Conservation (phyloP, 2,797 vertebrate species). For the Manis pentadactyla region DNA sequence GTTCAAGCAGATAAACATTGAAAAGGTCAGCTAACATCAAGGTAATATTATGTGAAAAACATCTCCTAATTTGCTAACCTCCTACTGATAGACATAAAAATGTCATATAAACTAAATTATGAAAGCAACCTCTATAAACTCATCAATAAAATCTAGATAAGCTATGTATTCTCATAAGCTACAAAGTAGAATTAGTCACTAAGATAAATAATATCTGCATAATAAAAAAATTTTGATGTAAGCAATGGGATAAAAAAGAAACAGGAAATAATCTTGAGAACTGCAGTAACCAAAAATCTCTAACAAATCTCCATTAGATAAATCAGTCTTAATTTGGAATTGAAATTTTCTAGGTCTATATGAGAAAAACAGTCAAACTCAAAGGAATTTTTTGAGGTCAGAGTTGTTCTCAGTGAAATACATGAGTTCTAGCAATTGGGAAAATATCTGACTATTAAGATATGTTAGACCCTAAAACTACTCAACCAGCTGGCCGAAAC, state of each 20-base stretch:
- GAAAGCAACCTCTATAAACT: not conserved
- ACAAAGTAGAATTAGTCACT: not conserved
- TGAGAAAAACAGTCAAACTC: not conserved
- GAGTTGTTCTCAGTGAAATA: not conserved
- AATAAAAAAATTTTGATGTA: not conserved
- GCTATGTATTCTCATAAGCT: not conserved
- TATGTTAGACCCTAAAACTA: not conserved
- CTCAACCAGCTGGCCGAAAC: not conserved
- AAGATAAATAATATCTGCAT: not conserved
- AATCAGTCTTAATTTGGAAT: not conserved
- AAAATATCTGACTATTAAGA: not conserved
- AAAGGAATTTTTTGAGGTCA: not conserved
- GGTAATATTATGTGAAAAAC: not conserved
- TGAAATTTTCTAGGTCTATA: not conserved
- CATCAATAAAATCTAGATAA: not conserved
- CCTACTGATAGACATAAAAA: not conserved
- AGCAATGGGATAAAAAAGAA: not conserved
- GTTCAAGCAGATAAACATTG: not conserved
- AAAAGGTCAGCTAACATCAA: not conserved
- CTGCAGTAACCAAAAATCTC: not conserved
- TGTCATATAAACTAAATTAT: not conserved
- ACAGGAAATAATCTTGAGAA: not conserved
- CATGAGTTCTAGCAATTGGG: not conserved
- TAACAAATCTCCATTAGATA: not conserved
- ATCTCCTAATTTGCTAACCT: not conserved